Base-by-base conservation (phyloP, 1,140 invertebrate genomes). In the Hyles vespertilio region DNA sequence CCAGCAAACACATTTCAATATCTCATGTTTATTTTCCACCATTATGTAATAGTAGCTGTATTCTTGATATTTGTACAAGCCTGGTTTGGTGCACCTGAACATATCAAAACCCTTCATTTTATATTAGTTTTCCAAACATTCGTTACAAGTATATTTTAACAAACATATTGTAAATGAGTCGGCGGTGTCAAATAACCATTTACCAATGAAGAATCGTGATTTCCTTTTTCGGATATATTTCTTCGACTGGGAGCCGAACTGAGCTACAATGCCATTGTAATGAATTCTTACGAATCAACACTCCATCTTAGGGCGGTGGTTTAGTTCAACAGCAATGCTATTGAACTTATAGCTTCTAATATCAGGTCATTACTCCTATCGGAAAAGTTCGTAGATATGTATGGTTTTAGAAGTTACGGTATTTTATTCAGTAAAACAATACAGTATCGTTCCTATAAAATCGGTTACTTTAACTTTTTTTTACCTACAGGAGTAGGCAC, bases 221-320 rank as follows among this genome's bases (percentile, higher is more conserved):
- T 78, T 78, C 75, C 75, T 78, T 69, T 69, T 78, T 78, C 65
- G 54, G 63, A 50, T 48, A 49, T 12, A 51, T 60, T 56, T 65
- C 32, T 47, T 51, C 51, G 58, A 52, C 51, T n/a, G 51, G 63
- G n/a, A 54, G 53, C 11, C 57, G 51, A 45, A 43, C 34, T 43
- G 55, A 56, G 1, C 10, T 47, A 12, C 48, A 54, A 12, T 54
- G 43, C 36, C 50, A 63, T 63, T 59, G 53, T 63, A 54, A 53
- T 53, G 52, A 58, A 33, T 47, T 54, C 61, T 59, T 63, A 59
- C 59, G 58, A 65, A 59, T 64, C 34, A 9, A 55, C 58, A 69
- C 64, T 65, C 56, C 65, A 6, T 5, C 3, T 55, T 45, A 63
- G 40, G 52, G 5, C 40, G 0, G n/a, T n/a, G 43, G 36, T 32